A percentile compares a stretch with the other conserved stretches of the same genome.
These are phyloP conservation scores for Standfussiana lucernea DNA, from an alignment of 2,888 invertebrate species.

Conservation along the genomic window DNA sequence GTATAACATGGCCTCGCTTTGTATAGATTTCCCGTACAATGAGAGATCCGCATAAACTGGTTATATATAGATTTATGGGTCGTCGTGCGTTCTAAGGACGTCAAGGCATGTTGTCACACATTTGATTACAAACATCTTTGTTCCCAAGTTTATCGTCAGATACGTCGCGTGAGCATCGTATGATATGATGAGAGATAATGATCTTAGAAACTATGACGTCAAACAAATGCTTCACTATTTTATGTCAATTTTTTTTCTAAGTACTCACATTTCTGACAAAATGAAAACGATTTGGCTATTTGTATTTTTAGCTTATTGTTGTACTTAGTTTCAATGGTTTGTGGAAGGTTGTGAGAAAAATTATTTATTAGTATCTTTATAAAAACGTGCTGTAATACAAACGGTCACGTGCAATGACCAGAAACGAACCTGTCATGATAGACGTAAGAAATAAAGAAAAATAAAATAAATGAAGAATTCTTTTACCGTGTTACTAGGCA, in stretches of 20 bases:
- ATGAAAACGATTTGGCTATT: not conserved
- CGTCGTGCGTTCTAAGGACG: too few relatives aligned
- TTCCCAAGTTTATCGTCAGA: constrained; percentile 15
- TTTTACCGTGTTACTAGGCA: not conserved
- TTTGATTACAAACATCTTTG: constrained; percentile 45
- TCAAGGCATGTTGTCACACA: constrained; percentile 14
- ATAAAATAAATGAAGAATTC: not conserved
- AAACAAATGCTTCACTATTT: not conserved
- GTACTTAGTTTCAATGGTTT: not conserved
- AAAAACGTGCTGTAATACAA: not conserved
- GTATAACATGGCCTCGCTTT: too few relatives aligned
- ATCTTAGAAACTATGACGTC: not conserved
- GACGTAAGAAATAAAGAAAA: not conserved
- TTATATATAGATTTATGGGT: too few relatives aligned
- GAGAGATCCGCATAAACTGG: too few relatives aligned
- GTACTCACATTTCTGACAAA: not conserved
- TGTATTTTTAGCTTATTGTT: not conserved
- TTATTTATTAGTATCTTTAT: too few relatives aligned
- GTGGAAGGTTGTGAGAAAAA: constrained; percentile 4
- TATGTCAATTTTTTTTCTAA: not conserved
- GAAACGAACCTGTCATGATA: not conserved
- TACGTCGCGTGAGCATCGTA: constrained; percentile 36
- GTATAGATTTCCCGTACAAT: too few relatives aligned
- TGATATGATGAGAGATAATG: constrained; percentile 52
- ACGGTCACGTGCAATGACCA: not conserved